Evolutionary conservation across 2,113 vertebrate genomes (phyloP).

Genomic region (Brevimyrus niger): DNA sequence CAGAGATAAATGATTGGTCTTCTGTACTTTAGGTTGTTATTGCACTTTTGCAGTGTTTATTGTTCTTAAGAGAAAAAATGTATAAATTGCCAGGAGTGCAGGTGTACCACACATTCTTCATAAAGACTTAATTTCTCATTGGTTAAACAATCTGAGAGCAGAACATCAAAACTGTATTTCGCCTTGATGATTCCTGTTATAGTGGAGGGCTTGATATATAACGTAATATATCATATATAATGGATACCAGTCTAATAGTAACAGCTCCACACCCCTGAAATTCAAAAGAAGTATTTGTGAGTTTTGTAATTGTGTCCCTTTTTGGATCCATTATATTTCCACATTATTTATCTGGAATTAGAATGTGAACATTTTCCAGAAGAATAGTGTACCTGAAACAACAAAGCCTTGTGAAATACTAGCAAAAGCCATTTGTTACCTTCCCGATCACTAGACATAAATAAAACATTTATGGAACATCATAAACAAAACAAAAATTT

Average conservation of each 20-base stretch:
- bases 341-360: background rate
- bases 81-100: background rate
- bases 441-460: background rate
- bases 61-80: background rate
- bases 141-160: background rate
- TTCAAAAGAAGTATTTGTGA: background rate
- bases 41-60: background rate
- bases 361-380: background rate
- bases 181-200: background rate
- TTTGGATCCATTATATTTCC: background rate
- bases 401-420: background rate
- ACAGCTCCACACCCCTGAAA: background rate
- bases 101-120: background rate
- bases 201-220: background rate
- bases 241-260: background rate
- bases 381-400: background rate
- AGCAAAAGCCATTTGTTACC: background rate
- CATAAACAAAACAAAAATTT: background rate
- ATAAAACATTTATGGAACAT: background rate
- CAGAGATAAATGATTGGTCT: slow-evolving; percentile 1
- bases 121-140: background rate
- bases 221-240: background rate
- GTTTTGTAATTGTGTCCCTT: background rate
- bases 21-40: background rate
- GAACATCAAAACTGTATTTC: background rate